Percentiles rank a stretch among this genome's conserved stretches.
phyloP scores from a whole-genome alignment of 2,797 vertebrate genomes.

The Channallabes apus region DNA sequence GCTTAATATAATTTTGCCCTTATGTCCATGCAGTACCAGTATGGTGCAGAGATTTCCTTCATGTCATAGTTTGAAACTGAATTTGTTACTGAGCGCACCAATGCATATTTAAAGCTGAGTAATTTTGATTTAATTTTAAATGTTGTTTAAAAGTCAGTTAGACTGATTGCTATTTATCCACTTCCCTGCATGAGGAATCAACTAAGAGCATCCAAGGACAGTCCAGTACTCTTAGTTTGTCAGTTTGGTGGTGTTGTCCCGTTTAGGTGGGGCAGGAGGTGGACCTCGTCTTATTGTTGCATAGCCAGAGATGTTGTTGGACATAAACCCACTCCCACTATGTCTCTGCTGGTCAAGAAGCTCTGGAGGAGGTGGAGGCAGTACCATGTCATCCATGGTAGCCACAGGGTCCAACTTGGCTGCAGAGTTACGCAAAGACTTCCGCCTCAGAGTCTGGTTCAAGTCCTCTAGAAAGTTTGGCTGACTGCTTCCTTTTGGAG shows the following conservation, averaged over 20 bases:
- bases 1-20: constrained; percentile 18
- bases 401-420: constrained; percentile 78
- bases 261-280: constrained; percentile 90
- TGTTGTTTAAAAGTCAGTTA: constrained; percentile 25
- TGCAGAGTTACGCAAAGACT: constrained; percentile 79
- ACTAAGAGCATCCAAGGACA: constrained; percentile 20
- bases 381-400: constrained; percentile 93
- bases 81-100: constrained; percentile 63
- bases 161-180: constrained; percentile 31
- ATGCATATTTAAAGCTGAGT: constrained; percentile 62
- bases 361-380: constrained; percentile 87
- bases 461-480: constrained; percentile 94
- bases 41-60: constrained; percentile 50
- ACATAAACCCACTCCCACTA: constrained; percentile 73
- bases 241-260: constrained; percentile 92
- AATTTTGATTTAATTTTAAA: constrained; percentile 48
- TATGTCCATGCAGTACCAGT: constrained; percentile 73
- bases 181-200: constrained; percentile 18
- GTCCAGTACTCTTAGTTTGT: constrained; percentile 77
- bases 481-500: constrained; percentile 85
- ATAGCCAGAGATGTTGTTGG: constrained; percentile 92
- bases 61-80: constrained; percentile 41
- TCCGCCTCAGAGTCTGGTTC: constrained; percentile 91
- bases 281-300: constrained; percentile 92
- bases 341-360: constrained; percentile 81